Conservation (phyloP, 1,140 invertebrate species). For the Drosophila grimshawi region DNA sequence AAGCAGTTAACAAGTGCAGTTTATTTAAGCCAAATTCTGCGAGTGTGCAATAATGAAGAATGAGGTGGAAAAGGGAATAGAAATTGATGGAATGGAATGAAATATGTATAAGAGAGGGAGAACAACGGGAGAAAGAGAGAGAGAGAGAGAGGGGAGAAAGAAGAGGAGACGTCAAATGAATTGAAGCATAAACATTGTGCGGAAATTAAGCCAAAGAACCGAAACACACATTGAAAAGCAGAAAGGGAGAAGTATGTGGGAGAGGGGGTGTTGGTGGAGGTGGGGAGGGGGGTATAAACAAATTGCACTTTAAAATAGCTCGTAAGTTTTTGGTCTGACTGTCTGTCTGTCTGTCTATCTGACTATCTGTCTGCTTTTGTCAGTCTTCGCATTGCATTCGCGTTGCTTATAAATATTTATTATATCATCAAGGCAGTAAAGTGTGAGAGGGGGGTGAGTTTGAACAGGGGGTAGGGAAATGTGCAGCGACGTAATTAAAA, state of each 20-base stretch:
- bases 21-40: constrained; percentile 20
- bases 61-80: not conserved
- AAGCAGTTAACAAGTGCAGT: constrained; percentile 17
- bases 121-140: not conserved
- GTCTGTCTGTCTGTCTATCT: no score
- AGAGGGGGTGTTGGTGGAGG: not conserved
- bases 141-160: not conserved
- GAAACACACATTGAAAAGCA: not conserved
- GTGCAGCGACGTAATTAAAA: constrained; percentile 40
- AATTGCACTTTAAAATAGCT: constrained; percentile 52
- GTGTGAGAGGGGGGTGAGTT: not conserved
- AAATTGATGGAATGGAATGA: constrained; percentile 27
- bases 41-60: not conserved
- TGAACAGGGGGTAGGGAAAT: not conserved
- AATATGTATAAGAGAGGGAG: constrained; percentile 38
- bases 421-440: constrained; percentile 36
- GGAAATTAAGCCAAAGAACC: constrained; percentile 43
- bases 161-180: constrained; percentile 25
- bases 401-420: constrained; percentile 54
- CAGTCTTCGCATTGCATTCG: constrained; percentile 45
- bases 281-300: constrained; percentile 29
- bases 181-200: constrained; percentile 51
- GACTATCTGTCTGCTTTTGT: constrained; percentile 1
- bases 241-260: not conserved
- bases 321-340: not conserved